Conservation (phyloP, 2,888 invertebrate species). For the Drosophila lacicola region DNA sequence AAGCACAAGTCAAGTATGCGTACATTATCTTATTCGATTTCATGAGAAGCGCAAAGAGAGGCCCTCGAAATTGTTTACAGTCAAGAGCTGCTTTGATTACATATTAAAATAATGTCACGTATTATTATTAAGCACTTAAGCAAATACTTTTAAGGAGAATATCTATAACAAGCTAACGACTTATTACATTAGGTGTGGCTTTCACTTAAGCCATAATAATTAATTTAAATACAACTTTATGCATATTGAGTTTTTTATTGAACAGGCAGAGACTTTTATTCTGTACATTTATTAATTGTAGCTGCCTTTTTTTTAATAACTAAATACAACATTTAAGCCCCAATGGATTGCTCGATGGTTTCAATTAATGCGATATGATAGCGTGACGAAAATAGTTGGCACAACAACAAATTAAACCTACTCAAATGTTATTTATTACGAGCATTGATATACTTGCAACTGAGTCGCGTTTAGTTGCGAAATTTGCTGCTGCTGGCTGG, state of each 20-base stretch:
- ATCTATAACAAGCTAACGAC: not conserved
- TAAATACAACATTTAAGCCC: conserved; percentile 3
- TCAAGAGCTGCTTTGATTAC: not conserved
- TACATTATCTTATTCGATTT: not conserved
- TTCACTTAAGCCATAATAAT: not conserved
- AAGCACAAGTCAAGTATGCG: not conserved
- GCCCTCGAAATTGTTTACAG: not conserved
- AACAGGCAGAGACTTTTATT: conserved; percentile 8
- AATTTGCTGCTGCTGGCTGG: conserved; percentile 40
- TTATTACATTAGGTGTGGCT: not conserved
- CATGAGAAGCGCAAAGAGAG: conserved; percentile 8
- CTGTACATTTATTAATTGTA: conserved; percentile 24
- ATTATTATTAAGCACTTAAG: not conserved
- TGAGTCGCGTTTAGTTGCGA: conserved; percentile 38
- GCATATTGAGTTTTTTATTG: not conserved
- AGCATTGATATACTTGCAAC: conserved; percentile 2
- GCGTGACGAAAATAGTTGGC: conserved; percentile 25
- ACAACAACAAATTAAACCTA: conserved; percentile 1
- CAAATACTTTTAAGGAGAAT: not conserved
- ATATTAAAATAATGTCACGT: not conserved
- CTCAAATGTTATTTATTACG: conserved; percentile 22
- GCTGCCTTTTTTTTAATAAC: conserved; percentile 6
- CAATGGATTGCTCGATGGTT: conserved; percentile 22
- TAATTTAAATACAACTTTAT: conserved; percentile 5
- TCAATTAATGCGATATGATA: conserved; percentile 25